These are phyloP conservation scores for Neolamprologus cancellatus DNA, from an alignment of 2,113 vertebrate species.

Conservation along the genomic window DNA sequence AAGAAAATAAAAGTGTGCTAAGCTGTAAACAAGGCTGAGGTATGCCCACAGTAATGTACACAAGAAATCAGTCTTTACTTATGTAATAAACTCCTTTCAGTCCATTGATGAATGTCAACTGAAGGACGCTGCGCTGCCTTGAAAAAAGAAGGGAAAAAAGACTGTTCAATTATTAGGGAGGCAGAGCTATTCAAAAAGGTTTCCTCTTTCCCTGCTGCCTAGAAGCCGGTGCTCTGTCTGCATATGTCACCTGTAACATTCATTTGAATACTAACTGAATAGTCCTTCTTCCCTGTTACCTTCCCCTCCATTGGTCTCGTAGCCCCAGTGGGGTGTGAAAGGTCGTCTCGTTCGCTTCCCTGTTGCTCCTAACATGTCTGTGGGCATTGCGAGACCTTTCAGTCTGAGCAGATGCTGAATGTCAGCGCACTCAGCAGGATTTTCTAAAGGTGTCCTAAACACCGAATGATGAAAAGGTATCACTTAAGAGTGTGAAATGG, in stretches of 20 bases:
- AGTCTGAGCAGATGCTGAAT: conserved; percentile 12
- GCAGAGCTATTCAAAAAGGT: conserved; percentile 1
- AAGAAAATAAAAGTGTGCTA: not conserved
- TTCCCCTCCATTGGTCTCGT: not conserved
- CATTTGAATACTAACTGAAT: conserved; percentile 38
- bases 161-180: conserved; percentile 6
- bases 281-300: not conserved
- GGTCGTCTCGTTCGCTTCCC: conserved; percentile 14
- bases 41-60: not conserved
- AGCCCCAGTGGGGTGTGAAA: not conserved
- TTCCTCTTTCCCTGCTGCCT: not conserved
- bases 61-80: conserved; percentile 6
- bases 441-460: not conserved
- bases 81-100: not conserved
- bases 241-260: conserved; percentile 48
- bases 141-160: not conserved
- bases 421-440: not conserved
- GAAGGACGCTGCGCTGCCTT: not conserved
- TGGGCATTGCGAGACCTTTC: conserved; percentile 7
- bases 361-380: conserved; percentile 1
- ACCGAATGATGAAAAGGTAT: not conserved
- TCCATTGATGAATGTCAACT: conserved; percentile 28
- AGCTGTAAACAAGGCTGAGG: not conserved
- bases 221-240: not conserved
- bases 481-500: not conserved